phyloP scores from a whole-genome alignment of 2,888 invertebrate genomes.

The Drosophila borborema region DNA sequence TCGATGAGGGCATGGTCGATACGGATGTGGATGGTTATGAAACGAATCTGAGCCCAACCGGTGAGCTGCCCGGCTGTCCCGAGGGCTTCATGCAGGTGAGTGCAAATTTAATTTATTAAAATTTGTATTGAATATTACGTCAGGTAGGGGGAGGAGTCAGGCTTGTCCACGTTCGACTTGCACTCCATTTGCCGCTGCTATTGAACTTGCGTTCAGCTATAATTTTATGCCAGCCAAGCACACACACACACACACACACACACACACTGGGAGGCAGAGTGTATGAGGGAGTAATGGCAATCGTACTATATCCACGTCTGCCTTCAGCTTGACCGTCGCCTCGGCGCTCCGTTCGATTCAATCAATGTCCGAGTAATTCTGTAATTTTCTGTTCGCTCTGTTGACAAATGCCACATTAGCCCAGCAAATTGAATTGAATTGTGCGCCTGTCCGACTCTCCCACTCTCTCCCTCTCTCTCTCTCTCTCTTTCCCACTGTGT shows the following conservation, averaged over 20 bases:
- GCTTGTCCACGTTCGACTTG: not conserved
- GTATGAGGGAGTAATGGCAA: not conserved
- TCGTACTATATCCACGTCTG: constrained; percentile 11
- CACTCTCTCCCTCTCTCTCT: not conserved
- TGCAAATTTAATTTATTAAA: constrained; percentile 64
- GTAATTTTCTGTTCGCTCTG: constrained; percentile 75
- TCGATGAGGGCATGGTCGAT: constrained; percentile 88
- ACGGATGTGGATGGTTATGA: constrained; percentile 85
- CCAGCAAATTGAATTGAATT: constrained; percentile 79
- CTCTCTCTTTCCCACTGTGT: not conserved
- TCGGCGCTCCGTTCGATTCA: constrained; percentile 67
- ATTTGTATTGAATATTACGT: constrained; percentile 71
- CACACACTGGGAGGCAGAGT: not conserved
- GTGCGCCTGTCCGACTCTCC: constrained; percentile 30
- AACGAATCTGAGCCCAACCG: constrained; percentile 85
- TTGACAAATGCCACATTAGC: constrained; percentile 81
- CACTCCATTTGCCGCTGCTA: constrained; percentile 64
- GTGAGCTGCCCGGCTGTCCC: constrained; percentile 91
- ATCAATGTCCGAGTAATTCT: constrained; percentile 82
- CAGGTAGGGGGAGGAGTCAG: not conserved
- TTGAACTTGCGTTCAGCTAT: constrained; percentile 52
- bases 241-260: constrained; percentile 16
- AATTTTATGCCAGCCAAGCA: constrained; percentile 60
- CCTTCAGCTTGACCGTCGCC: constrained; percentile 31
- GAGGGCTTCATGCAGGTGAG: constrained; percentile 94